phyloP scores from a whole-genome alignment of 2,113 vertebrate genomes.

The Vombatus ursinus region DNA sequence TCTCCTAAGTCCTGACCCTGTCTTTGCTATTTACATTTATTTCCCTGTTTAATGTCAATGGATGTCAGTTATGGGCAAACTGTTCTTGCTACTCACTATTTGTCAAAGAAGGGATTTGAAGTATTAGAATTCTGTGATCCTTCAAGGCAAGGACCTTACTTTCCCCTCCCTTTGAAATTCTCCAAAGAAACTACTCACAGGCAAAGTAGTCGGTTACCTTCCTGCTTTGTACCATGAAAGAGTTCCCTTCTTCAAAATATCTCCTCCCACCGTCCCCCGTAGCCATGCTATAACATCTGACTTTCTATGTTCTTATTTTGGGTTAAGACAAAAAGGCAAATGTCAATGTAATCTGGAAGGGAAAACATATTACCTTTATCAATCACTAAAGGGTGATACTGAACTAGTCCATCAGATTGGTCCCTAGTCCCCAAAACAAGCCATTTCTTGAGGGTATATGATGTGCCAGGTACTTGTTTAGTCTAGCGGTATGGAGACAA shows the following conservation, averaged over 20 bases:
- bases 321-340: not conserved
- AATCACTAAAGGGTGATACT: not conserved
- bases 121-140: not conserved
- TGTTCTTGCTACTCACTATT: not conserved
- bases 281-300: not conserved
- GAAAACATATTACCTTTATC: not conserved
- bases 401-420: not conserved
- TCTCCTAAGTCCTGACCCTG: not conserved
- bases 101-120: not conserved
- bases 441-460: not conserved
- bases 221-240: not conserved
- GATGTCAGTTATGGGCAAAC: not conserved
- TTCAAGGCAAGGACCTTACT: not conserved
- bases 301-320: not conserved
- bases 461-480: not conserved
- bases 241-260: not conserved
- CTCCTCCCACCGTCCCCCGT: not conserved
- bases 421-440: not conserved
- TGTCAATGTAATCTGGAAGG: not conserved
- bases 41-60: not conserved
- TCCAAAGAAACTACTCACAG: no score
- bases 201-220: accelerated
- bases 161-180: not conserved
- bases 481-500: not conserved
- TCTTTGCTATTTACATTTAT: not conserved